A percentile compares a stretch with the other conserved stretches of the same genome.
These are phyloP conservation scores for Melitaea cinxia DNA, from an alignment of 1,140 invertebrate species.

Conservation along the genomic window DNA sequence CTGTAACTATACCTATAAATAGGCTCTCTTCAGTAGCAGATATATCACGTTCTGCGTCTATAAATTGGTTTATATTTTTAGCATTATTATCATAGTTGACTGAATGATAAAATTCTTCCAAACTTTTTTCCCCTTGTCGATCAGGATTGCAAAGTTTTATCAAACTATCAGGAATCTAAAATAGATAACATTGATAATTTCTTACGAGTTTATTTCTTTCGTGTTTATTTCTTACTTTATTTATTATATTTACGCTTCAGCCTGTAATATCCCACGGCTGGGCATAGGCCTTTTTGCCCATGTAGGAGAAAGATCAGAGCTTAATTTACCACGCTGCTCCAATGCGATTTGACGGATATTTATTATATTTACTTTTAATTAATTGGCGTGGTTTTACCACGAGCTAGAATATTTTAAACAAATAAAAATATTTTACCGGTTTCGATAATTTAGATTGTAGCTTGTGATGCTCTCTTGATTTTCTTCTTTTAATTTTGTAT, in stretches of 20 bases:
- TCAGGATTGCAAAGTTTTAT: constrained; percentile 51
- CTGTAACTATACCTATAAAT: constrained; percentile 57
- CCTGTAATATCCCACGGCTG: too few relatives aligned
- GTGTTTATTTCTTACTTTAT: too few relatives aligned
- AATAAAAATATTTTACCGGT: constrained; percentile 38
- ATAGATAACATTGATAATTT: constrained; percentile 1
- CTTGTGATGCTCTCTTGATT: constrained; percentile 32
- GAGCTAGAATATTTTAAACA: too few relatives aligned
- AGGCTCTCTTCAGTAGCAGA: constrained; percentile 55
- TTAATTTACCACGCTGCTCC: too few relatives aligned
- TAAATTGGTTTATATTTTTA: not conserved
- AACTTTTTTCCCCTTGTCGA: not conserved
- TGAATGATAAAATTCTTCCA: not conserved
- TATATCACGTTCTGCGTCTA: constrained; percentile 21
- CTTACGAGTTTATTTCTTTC: too few relatives aligned
- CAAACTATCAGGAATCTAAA: constrained; percentile 61
- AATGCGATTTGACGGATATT: too few relatives aligned
- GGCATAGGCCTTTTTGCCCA: too few relatives aligned
- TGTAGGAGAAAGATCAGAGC: too few relatives aligned
- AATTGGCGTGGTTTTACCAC: too few relatives aligned
- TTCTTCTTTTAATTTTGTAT: constrained; percentile 35
- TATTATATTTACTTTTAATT: too few relatives aligned
- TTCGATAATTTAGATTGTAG: constrained; percentile 40
- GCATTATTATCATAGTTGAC: not conserved
- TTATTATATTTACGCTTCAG: too few relatives aligned